These are phyloP conservation scores for Psettodes erumei DNA, from an alignment of 2,113 vertebrate genomes.

Conservation along the genomic window DNA sequence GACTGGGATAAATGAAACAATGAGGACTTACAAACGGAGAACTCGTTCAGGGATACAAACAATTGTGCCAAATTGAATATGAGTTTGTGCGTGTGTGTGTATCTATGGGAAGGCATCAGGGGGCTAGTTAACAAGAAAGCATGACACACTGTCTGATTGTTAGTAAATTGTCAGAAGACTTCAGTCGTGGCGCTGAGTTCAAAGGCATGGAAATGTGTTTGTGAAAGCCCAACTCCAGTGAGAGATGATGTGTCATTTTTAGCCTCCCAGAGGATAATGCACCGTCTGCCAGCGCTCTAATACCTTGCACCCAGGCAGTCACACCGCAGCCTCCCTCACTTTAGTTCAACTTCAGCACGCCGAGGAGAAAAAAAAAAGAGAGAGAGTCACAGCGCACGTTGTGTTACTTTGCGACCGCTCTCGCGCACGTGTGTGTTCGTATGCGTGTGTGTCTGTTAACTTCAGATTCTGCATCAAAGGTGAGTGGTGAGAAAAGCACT, in stretches of 20 bases:
- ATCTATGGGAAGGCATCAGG: conserved; percentile 23
- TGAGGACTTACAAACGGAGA: conserved; percentile 38
- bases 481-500: conserved; percentile 52
- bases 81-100: conserved; percentile 12
- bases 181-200: conserved; percentile 57
- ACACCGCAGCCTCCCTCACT: conserved; percentile 32
- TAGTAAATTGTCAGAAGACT: conserved; percentile 66
- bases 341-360: background rate
- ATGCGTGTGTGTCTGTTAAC: conserved; percentile 3
- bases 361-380: conserved; percentile 17
- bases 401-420: conserved; percentile 18
- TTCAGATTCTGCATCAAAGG: conserved; percentile 54
- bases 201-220: conserved; percentile 74
- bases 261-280: conserved; percentile 63
- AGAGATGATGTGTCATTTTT: conserved; percentile 71
- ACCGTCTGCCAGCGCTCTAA: conserved; percentile 45
- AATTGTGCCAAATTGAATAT: conserved; percentile 42
- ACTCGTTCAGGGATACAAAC: conserved; percentile 56
- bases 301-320: conserved; percentile 50
- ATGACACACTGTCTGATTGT: conserved; percentile 62
- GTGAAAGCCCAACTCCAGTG: conserved; percentile 56
- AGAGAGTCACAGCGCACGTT: conserved; percentile 8
- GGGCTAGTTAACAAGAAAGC: conserved; percentile 61
- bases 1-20: conserved; percentile 54
- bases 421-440: background rate